Conservation (phyloP, 35 echinoderm and acorn worm genomes). For the Hemicentrotus pulcherrimus region DNA sequence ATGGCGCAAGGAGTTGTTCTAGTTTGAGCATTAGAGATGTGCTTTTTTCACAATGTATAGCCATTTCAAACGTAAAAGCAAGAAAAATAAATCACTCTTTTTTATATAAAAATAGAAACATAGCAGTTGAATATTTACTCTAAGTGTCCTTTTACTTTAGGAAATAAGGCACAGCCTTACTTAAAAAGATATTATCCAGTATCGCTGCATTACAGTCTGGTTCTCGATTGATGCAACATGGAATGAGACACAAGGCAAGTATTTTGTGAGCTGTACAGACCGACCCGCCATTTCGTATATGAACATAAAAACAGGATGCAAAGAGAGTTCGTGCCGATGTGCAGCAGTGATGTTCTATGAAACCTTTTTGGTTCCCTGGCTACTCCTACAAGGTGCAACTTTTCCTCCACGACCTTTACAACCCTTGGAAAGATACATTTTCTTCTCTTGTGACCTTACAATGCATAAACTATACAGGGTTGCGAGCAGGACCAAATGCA, state of each 20-base stretch:
- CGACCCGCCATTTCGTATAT: constrained; percentile 27
- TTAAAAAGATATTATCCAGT: background rate
- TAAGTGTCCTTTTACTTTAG: background rate
- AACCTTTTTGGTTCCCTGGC: background rate
- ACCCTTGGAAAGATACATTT: background rate
- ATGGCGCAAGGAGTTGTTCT: constrained; percentile 28
- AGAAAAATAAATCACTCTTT: constrained; percentile 53
- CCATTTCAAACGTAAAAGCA: constrained; percentile 29
- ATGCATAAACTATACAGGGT: background rate
- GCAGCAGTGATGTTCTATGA: background rate
- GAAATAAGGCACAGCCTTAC: constrained; percentile 52
- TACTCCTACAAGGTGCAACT: background rate
- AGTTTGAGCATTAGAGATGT: background rate
- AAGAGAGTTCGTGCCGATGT: background rate
- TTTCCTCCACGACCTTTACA: background rate
- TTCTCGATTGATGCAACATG: background rate
- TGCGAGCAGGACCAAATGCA: background rate
- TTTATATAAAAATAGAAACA: constrained; percentile 52
- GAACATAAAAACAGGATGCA: background rate
- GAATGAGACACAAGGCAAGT: constrained; percentile 44
- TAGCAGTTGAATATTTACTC: constrained; percentile 30
- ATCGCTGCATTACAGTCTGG: background rate
- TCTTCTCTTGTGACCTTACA: background rate
- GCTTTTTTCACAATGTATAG: background rate
- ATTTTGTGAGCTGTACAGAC: constrained; percentile 22